A percentile compares a stretch with the other conserved stretches of the same genome.
phyloP scores from a whole-genome alignment of 2,797 vertebrate genomes.

The Labeo calbasu region DNA sequence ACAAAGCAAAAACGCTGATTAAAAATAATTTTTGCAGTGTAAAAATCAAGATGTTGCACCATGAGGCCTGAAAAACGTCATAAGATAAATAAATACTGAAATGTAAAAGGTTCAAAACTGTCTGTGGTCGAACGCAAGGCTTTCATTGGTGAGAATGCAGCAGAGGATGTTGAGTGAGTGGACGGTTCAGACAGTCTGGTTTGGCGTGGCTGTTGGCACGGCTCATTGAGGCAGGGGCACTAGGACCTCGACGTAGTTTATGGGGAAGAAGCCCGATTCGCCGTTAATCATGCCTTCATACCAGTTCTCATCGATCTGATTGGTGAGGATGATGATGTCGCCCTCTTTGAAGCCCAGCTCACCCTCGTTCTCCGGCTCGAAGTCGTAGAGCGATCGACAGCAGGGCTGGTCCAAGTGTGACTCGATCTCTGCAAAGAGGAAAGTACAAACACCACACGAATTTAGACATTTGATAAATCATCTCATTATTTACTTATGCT shows the following conservation, averaged over 20 bases:
- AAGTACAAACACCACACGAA: background rate
- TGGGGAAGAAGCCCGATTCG: constrained; percentile 94
- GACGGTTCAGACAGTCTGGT: constrained; percentile 52
- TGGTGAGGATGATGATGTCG: constrained; percentile 93
- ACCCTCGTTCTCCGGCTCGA: constrained; percentile 93
- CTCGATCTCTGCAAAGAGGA: constrained; percentile 76
- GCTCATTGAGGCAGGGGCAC: constrained; percentile 88
- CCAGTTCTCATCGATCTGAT: constrained; percentile 98
- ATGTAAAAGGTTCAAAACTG: constrained; percentile 69
- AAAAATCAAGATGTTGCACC: background rate
- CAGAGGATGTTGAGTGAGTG: constrained; percentile 19
- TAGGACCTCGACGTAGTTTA: constrained; percentile 94
- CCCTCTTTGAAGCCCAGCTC: constrained; percentile 97
- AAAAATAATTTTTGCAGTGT: background rate
- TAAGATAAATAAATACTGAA: constrained; percentile 84
- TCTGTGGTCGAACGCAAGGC: constrained; percentile 75
- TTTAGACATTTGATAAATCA: background rate
- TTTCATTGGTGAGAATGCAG: constrained; percentile 70
- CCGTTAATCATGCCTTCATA: constrained; percentile 92
- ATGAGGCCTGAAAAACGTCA: constrained; percentile 53
- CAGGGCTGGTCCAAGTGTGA: constrained; percentile 88
- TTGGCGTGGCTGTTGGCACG: background rate
- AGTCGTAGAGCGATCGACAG: constrained; percentile 92
- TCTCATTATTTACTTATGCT: background rate
- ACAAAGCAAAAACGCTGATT: constrained; percentile 18